These are phyloP conservation scores for Phacellophora camtschatica DNA, from an alignment of 30 jellyfish, hydroid and myxozoan genomes.

Conservation along the genomic window DNA sequence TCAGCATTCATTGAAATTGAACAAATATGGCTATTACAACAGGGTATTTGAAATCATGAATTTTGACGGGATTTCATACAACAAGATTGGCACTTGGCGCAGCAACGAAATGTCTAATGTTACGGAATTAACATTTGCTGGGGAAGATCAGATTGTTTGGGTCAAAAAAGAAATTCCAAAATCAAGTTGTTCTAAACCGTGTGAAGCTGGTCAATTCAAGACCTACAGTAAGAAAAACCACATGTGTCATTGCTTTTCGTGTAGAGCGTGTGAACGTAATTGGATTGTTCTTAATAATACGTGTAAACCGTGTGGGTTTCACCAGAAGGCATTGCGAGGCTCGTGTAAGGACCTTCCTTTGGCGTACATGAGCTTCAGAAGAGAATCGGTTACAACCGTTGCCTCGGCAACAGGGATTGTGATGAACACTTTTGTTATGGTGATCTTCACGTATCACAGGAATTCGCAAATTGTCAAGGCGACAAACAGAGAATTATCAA, in stretches of 20 bases:
- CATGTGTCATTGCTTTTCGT: conserved; percentile 31
- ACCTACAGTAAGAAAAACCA: not conserved
- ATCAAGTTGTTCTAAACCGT: conserved; percentile 55
- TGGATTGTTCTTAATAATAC: conserved; percentile 11
- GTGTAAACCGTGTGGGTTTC: not conserved
- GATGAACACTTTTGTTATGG: conserved; percentile 21
- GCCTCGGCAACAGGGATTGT: conserved; percentile 23
- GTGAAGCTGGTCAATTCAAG: conserved; percentile 14
- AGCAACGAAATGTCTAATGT: not conserved
- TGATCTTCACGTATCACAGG: not conserved
- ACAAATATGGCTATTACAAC: not conserved
- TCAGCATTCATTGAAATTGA: not conserved
- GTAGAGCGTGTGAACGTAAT: not conserved
- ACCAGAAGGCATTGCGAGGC: not conserved
- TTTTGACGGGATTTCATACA: not conserved
- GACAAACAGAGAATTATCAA: conserved; percentile 40
- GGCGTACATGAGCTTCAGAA: not conserved
- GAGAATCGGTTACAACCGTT: not conserved
- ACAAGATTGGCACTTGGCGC: not conserved
- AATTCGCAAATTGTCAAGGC: conserved; percentile 58
- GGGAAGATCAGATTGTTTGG: not conserved
- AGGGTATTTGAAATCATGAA: not conserved
- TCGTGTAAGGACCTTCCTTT: conserved; percentile 22
- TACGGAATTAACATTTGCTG: not conserved
- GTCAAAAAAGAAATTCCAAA: not conserved